phyloP scores from a whole-genome alignment of 2,797 vertebrate genomes.

The Moxostoma hubbsi region DNA sequence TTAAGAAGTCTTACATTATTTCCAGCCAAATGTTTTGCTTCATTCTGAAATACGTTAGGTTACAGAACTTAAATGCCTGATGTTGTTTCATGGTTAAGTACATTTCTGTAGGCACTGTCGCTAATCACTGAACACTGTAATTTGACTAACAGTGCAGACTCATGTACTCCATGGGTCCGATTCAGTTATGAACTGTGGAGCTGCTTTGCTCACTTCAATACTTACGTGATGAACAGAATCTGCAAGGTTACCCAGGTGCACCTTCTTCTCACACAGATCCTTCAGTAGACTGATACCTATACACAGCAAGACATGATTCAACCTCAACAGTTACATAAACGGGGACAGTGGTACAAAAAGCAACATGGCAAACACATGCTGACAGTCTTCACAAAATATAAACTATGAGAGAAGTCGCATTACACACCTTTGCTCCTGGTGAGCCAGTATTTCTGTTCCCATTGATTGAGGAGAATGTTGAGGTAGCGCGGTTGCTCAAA shows the following conservation, averaged over 20 bases:
- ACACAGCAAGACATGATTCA: conserved; percentile 1
- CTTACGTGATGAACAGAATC: conserved; percentile 75
- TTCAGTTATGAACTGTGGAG: too few relatives aligned
- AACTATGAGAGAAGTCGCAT: neutral
- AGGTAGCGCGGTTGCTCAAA: conserved; percentile 92
- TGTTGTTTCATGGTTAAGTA: too few relatives aligned
- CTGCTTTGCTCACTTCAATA: neutral
- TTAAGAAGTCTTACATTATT: too few relatives aligned
- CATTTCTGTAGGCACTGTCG: too few relatives aligned
- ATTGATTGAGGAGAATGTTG: conserved; percentile 91
- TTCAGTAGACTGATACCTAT: conserved; percentile 81
- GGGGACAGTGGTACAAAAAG: neutral
- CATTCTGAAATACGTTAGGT: too few relatives aligned
- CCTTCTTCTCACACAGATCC: conserved; percentile 81
- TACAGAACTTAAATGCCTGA: too few relatives aligned
- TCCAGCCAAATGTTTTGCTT: too few relatives aligned
- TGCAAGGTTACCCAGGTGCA: conserved; percentile 71
- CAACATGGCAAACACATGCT: neutral
- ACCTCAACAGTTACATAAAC: neutral
- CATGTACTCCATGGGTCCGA: too few relatives aligned
- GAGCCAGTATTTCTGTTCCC: conserved; percentile 88
- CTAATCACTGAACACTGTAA: too few relatives aligned
- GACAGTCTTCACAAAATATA: neutral
- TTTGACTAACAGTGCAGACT: too few relatives aligned
- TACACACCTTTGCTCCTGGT: conserved; percentile 82